Evolutionary conservation across 1,140 invertebrate species (phyloP), one percentile per base, ranked within the genome.

Genomic region (Lordiphosa collinella): DNA sequence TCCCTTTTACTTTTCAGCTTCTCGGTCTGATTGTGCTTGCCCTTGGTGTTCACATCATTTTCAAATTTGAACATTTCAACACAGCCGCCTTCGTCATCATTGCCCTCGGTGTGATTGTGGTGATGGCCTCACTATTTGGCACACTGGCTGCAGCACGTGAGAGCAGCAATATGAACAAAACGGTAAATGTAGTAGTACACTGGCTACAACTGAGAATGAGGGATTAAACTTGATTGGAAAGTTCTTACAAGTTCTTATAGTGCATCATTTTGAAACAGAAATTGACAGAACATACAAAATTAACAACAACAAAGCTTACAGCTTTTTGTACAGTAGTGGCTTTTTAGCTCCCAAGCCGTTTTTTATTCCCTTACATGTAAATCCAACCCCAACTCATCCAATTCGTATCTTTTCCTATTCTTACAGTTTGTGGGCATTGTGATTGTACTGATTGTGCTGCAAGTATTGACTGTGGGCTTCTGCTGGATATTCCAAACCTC

Each of bases 401-500:
- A n/a, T n/a, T n/a, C n/a, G n/a, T n/a, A n/a, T n/a, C 4, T n/a
- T 47, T 25, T 18, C 31, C 6, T 32, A 7, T 9, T 2, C 1
- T n/a, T 12, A 11, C 40, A 88, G 86, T 88, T 79, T 50, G 66
- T 67, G 10, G 60, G 50, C 5, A 44, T 87, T 34, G 12, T 88
- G 32, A 25, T 88, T 0, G 9, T 88, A 1, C 36, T 86, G 25
- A 63, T 79, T 11, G 34, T 88, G 1, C 13, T 84, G 18, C 58
- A 88, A 66, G 48, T 86, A 4, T 37, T 88, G 18, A 57, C 46
- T 0, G 57, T 88, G 11, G 76, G 67, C 7, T 84, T 84, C 43
- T 62, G 76, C n/a, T 88, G 76, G 80, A 58, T 69, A 31, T 88
- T 88, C 64, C 69, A 88, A 73, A 49, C 44, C 10, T 79, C 80